These are phyloP conservation scores for Paramisgurnus dabryanus DNA, from an alignment of 2,113 vertebrate species.

Conservation along the genomic window DNA sequence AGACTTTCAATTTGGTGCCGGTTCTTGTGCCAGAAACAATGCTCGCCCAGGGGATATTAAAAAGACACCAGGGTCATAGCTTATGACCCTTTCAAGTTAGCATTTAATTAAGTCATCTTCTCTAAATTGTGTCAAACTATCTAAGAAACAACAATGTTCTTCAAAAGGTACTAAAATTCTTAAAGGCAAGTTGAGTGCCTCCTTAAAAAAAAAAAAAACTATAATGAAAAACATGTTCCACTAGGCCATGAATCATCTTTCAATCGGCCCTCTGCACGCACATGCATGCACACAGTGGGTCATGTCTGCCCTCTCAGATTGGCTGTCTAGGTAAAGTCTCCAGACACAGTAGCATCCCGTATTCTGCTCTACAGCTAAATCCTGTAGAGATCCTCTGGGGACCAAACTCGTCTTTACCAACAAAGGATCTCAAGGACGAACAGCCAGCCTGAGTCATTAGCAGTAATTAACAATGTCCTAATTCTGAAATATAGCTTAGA, in stretches of 20 bases:
- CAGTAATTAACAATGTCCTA: constrained; percentile 24
- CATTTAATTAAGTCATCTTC: too few species aligned
- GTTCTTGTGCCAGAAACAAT: too few species aligned
- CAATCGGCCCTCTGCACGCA: neutral
- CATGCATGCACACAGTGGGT: constrained; percentile 28
- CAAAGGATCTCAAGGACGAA: constrained; percentile 18
- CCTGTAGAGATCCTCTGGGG: neutral
- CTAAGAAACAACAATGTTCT: too few species aligned
- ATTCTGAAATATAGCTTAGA: constrained; percentile 5
- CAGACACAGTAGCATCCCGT: neutral
- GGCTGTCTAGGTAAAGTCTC: neutral
- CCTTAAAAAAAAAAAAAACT: neutral
- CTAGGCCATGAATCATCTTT: constrained; percentile 17
- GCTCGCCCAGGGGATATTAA: too few species aligned
- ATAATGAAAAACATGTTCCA: neutral
- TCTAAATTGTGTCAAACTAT: too few species aligned
- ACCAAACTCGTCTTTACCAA: constrained; percentile 11
- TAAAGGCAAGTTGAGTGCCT: neutral
- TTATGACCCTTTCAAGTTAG: too few species aligned
- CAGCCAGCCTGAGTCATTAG: constrained; percentile 28
- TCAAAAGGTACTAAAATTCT: neutral
- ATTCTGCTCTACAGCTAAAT: neutral
- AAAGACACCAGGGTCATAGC: too few species aligned
- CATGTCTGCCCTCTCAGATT: constrained; percentile 15
- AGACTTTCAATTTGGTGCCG: neutral